phyloP scores from a whole-genome alignment of 2,113 vertebrate species.

The Chinchilla lanigera region DNA sequence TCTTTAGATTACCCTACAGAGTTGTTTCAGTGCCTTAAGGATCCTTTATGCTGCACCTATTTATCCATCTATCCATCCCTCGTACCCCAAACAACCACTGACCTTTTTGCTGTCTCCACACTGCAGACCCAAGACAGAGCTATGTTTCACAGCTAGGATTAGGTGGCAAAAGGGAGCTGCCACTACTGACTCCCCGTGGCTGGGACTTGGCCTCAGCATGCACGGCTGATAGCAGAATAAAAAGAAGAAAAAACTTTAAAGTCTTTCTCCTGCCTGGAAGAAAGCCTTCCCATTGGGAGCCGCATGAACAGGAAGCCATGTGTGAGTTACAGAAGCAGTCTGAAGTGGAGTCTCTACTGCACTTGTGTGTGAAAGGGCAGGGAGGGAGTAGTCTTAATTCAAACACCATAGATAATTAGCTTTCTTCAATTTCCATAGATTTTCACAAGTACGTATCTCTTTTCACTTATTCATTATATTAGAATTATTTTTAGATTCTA shows the following conservation, averaged over 20 bases:
- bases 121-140: background rate
- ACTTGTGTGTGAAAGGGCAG: background rate
- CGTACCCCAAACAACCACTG: background rate
- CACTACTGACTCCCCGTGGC: background rate
- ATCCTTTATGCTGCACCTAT: background rate
- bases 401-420: background rate
- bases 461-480: background rate
- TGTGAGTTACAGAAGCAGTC: background rate
- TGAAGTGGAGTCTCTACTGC: no score
- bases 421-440: background rate
- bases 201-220: background rate
- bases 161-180: background rate
- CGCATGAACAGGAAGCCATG: background rate
- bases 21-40: background rate
- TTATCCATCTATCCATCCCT: rapidly evolving
- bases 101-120: background rate
- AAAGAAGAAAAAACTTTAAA: background rate
- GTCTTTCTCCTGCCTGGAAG: background rate
- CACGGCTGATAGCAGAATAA: background rate
- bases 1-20: background rate
- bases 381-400: background rate
- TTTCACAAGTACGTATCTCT: background rate
- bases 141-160: background rate
- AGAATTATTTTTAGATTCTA: background rate
- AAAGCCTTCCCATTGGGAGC: background rate